Evolutionary conservation across 2,888 invertebrate genomes (phyloP), one percentile per base, ranked within the genome.

Genomic region (Eucriotettix oculatus): DNA sequence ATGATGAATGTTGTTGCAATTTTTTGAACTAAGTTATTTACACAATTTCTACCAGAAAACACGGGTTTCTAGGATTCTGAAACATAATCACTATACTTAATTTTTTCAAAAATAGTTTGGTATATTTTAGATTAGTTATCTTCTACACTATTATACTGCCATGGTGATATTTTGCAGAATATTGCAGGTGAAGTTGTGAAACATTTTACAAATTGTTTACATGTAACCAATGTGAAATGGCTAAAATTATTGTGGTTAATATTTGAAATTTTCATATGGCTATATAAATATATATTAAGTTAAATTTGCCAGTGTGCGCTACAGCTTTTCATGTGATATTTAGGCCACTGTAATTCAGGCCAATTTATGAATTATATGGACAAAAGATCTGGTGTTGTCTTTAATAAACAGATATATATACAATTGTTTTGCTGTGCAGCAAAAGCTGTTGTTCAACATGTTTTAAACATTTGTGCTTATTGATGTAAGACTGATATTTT

Each of bases 111-210:
- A 54, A 16, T 59, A 54, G 55, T 54, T 54, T 59, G 43, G 41
- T 16, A 43, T 57, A 54, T 16, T 48, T 44, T 57, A 60, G 58
- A 29, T 58, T 53, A 40, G 48, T 58, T 52, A 44, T 48, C 42
- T 60, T 60, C 16, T 42, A 17, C 56, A 44, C 42, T 57, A n/a
- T 41, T 11, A 56, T 56, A 56, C 60, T 60, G 60, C 61, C 56
- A 55, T 42, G 53, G 61, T 61, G 63, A 63, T 60, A 61, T 63
- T 63, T 63, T 63, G 59, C 62, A 53, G 62, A 58, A 63, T 57
- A 52, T 58, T 61, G 57, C 29, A 43, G 48, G 52, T 57, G 48
- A 52, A 29, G 42, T 52, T n/a, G 48, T 48, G 52, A 29, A 57
- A 44, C 44, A 9, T 16, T 16, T n/a, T 57, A 48, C 14, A 52